Base-by-base conservation (phyloP, 2,888 invertebrate genomes). In the Hypomecis punctinalis region DNA sequence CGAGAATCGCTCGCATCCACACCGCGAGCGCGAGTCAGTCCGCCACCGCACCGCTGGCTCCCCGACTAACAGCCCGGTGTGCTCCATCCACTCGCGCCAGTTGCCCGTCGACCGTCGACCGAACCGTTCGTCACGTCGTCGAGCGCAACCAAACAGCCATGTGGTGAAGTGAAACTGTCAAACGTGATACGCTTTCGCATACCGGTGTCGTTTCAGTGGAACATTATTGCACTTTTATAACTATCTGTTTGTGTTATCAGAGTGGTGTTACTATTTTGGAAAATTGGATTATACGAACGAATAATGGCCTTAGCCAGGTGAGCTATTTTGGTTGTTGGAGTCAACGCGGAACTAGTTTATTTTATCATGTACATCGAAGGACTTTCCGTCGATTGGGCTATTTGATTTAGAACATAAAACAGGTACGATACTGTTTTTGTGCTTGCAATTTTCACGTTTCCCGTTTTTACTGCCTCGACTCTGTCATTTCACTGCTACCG, bases 251-350 rank as follows among this genome's bases (percentile, higher is more conserved):
- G 90, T 90, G 91, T 84, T 81, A 78, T 83, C 84, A 75, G 85
- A 90, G 89, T 90, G 87, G 84, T 90, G 87, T 83, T 81, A 82
- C 80, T 81, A 82, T 81, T 83, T 88, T 87, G 89, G 89, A 90
- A 91, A 91, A 90, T 92, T 92, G 93, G 93, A 93, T 93, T 92
- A 86, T 90, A 90, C 91, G 87, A 90, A 88, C 85, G 89, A 88
- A 92, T 90, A 87, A 93, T 93, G 93, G 93, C 93, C 90, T 92
- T 93, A 93, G 93, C 93, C 89, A 93, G 93, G 93, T 93, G 87
- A 92, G 93, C 88, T 93, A 92, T 93, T 92, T 91, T 88, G 82
- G 91, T 90, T 91, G 90, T 87, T 91, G 87, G 84, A 90, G 90
- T 90, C 90, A 91, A 91, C 90, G 81, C 91, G 91, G 91, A 92